Conservation (phyloP, 1,140 invertebrate species). For the Apis cerana region DNA sequence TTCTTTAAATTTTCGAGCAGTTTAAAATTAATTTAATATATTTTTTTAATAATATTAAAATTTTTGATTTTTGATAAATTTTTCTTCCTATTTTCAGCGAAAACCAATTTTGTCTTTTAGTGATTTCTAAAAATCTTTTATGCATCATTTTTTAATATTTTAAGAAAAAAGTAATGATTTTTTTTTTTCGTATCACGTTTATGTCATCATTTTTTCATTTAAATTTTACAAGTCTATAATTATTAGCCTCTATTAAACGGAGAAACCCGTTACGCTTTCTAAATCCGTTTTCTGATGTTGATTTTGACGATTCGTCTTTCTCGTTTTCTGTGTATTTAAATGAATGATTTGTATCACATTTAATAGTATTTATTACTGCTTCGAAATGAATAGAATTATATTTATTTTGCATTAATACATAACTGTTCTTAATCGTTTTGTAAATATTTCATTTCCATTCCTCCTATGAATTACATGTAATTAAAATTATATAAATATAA, state of each 20-base stretch:
- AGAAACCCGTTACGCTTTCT: slow-evolving; percentile 75
- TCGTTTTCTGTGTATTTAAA: background rate
- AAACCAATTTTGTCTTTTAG: background rate
- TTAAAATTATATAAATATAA: too few relatives aligned
- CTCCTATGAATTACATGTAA: too few relatives aligned
- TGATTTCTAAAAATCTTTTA: background rate
- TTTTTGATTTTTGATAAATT: background rate
- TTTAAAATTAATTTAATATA: too few relatives aligned
- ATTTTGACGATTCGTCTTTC: slow-evolving; percentile 27
- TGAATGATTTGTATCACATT: background rate
- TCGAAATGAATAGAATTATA: too few relatives aligned
- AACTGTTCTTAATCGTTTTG: background rate
- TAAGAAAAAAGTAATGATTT: background rate
- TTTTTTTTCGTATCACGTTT: background rate
- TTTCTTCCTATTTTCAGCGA: background rate
- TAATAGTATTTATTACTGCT: slow-evolving; percentile 2
- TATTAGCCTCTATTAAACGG: background rate
- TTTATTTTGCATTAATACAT: background rate
- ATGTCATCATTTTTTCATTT: background rate
- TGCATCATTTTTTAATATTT: background rate
- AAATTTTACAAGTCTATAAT: background rate
- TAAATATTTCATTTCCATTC: too few relatives aligned
- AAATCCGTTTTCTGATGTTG: slow-evolving; percentile 61
- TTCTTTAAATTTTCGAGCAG: too few relatives aligned
- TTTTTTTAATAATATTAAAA: too few relatives aligned